Evolutionary conservation across 2,888 invertebrate species (phyloP).

Genomic region (Lobophora halterata): DNA sequence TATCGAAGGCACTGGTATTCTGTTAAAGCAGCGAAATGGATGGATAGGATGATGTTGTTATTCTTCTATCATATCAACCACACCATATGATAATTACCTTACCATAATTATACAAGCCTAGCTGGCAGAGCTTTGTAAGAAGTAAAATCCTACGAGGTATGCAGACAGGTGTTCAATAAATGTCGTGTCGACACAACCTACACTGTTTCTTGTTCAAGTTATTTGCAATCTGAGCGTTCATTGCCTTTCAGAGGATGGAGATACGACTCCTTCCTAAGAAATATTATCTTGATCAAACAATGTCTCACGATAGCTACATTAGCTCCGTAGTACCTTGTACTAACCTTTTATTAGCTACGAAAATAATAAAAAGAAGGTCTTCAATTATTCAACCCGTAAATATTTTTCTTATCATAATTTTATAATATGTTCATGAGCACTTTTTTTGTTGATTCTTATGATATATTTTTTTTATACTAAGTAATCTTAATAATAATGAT

Average conservation of each 20-base stretch:
- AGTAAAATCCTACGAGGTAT: conserved; percentile 6
- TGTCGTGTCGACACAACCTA: conserved; percentile 39
- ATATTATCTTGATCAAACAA: conserved; percentile 38
- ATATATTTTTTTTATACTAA: too few species aligned
- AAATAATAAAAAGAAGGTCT: too few species aligned
- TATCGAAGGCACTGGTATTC: too few species aligned
- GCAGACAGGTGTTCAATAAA: conserved; percentile 45
- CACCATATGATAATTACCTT: neutral
- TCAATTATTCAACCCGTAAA: too few species aligned
- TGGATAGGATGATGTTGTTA: too few species aligned
- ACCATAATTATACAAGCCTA: neutral
- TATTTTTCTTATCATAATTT: too few species aligned
- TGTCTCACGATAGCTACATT: too few species aligned
- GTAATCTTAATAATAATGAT: too few species aligned
- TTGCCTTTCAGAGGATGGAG: conserved; percentile 36
- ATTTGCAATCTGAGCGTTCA: conserved; percentile 43
- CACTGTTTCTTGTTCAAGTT: conserved; percentile 35
- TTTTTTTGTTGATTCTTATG: conserved; percentile 9
- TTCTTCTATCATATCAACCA: too few species aligned
- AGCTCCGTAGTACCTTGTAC: too few species aligned
- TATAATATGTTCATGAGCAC: neutral
- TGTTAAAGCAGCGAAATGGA: too few species aligned
- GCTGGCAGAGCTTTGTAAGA: conserved; percentile 2
- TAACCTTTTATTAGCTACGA: too few species aligned
- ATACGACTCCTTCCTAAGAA: neutral